Evolutionary conservation across 1,140 invertebrate genomes (phyloP).

Genomic region (Calliphora vicina): DNA sequence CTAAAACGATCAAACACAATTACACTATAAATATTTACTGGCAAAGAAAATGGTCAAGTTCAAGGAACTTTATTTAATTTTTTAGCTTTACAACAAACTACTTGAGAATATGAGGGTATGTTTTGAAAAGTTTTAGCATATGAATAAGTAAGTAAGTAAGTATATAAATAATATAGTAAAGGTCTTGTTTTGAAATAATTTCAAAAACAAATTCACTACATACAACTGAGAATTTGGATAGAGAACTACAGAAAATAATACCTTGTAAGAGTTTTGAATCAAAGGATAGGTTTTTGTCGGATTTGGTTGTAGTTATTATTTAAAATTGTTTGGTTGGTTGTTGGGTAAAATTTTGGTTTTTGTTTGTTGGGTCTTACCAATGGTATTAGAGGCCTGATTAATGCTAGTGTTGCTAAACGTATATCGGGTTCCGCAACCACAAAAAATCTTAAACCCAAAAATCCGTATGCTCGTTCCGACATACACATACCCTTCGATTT

Average conservation of each 20-base stretch:
- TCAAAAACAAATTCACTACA: background rate
- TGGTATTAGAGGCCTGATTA: conserved; percentile 60
- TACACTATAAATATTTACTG: background rate
- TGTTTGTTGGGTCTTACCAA: conserved; percentile 47
- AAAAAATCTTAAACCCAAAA: conserved; percentile 60
- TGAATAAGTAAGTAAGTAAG: background rate
- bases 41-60: background rate
- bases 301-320: background rate
- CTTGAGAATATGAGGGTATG: conserved; percentile 12
- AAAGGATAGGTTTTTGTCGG: conserved; percentile 24
- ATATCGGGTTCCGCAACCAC: conserved; percentile 59
- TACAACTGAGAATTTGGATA: background rate
- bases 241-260: background rate
- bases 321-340: too few species aligned
- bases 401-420: conserved; percentile 56
- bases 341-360: background rate
- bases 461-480: conserved; percentile 54
- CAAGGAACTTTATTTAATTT: background rate
- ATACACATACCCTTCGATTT: conserved; percentile 47
- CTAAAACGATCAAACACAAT: conserved; percentile 53
- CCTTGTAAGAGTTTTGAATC: background rate
- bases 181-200: background rate
- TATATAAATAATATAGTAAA: background rate
- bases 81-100: conserved; percentile 4
- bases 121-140: background rate